Evolutionary conservation across 1,140 invertebrate genomes (phyloP).

Genomic region (Drosophila tani): DNA sequence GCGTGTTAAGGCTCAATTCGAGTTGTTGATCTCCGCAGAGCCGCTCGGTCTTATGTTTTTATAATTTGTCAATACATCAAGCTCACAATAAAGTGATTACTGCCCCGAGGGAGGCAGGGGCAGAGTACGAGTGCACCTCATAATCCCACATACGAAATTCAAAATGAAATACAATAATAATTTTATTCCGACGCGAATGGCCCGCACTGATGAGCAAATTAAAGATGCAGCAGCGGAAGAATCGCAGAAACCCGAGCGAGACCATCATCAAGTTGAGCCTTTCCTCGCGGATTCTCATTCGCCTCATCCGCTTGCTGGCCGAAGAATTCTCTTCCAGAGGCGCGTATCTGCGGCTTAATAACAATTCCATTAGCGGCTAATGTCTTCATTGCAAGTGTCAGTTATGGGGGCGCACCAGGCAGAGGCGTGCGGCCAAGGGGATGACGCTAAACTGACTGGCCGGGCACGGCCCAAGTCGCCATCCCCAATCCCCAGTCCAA

Average conservation of each 20-base stretch:
- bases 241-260: slow-evolving; percentile 6
- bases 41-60: slow-evolving; percentile 57
- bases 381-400: slow-evolving; percentile 84
- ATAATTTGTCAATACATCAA: slow-evolving; percentile 82
- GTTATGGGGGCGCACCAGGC: slow-evolving; percentile 63
- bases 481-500: slow-evolving; percentile 20
- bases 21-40: slow-evolving; percentile 15
- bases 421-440: slow-evolving; percentile 21
- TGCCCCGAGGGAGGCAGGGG: background rate
- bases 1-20: slow-evolving; percentile 62
- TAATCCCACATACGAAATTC: slow-evolving; percentile 41
- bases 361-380: slow-evolving; percentile 83
- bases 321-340: slow-evolving; percentile 32
- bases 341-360: slow-evolving; percentile 71
- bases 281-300: slow-evolving; percentile 24
- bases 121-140: background rate
- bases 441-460: slow-evolving; percentile 76
- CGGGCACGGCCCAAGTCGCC: slow-evolving; percentile 46
- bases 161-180: slow-evolving; percentile 78
- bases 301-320: background rate
- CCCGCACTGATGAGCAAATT: slow-evolving; percentile 71
- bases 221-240: slow-evolving; percentile 59
- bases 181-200: slow-evolving; percentile 71
- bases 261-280: slow-evolving; percentile 37
- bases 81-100: slow-evolving; percentile 80